Evolutionary conservation across 2,113 vertebrate species (phyloP).

Genomic region (Otus sunia): DNA sequence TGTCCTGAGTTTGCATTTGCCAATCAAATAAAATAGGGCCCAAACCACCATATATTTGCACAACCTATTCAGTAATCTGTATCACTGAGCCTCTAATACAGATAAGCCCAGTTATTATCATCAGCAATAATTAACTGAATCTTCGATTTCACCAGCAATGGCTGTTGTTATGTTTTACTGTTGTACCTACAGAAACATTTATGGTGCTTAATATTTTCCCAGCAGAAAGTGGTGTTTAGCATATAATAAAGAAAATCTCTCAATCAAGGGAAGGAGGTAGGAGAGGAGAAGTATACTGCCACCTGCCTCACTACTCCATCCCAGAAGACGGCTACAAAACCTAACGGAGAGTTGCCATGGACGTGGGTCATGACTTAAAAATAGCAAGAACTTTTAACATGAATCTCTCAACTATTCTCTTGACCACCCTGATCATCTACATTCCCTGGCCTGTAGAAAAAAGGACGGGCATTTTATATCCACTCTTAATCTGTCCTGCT

Average conservation of each 20-base stretch:
- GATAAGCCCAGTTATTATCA: not conserved
- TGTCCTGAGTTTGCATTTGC: not conserved
- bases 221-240: not conserved
- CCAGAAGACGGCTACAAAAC: not conserved
- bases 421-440: not conserved
- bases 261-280: not conserved
- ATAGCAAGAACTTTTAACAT: rapidly evolving
- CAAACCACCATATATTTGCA: not conserved
- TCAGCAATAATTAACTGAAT: not conserved
- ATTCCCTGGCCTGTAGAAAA: not conserved
- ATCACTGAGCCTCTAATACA: not conserved
- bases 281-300: not conserved
- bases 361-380: not conserved
- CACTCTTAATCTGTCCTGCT: not conserved
- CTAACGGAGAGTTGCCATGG: not conserved
- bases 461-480: not conserved
- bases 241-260: not conserved
- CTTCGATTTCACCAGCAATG: not conserved
- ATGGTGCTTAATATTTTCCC: not conserved
- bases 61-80: not conserved
- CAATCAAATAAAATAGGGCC: not conserved
- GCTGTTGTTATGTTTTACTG: not conserved
- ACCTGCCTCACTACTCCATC: not conserved
- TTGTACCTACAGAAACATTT: not conserved
- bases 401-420: not conserved